Conservation (phyloP, 2,113 vertebrate species). For the Syngnathoides biaculeatus region DNA sequence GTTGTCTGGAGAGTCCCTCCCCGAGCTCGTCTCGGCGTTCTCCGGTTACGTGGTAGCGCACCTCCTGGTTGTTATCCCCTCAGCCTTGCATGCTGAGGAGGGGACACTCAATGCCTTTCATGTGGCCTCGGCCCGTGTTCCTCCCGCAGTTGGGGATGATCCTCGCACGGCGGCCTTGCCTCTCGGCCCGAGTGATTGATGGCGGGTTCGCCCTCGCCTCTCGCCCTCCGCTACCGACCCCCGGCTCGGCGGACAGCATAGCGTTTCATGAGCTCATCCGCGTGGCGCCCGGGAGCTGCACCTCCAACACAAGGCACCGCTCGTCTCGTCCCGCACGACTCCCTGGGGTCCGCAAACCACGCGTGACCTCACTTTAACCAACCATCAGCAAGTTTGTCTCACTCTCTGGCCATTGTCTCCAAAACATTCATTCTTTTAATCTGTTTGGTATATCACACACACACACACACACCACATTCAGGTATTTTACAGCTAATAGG, state of each 20-base stretch:
- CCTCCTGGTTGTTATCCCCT: constrained; percentile 86
- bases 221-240: constrained; percentile 69
- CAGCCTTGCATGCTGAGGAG: constrained; percentile 50
- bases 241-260: constrained; percentile 70
- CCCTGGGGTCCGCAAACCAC: constrained; percentile 67
- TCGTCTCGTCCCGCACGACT: constrained; percentile 64
- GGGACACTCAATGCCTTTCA: constrained; percentile 78
- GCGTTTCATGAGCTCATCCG: constrained; percentile 82
- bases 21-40: constrained; percentile 61
- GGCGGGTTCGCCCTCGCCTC: constrained; percentile 72
- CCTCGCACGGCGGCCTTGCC: constrained; percentile 38
- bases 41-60: constrained; percentile 85
- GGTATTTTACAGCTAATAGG: too few relatives aligned
- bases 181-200: constrained; percentile 81
- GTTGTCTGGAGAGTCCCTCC: constrained; percentile 40
- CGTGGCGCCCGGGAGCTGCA: constrained; percentile 80
- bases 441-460: too few relatives aligned
- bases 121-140: constrained; percentile 77
- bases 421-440: too few relatives aligned
- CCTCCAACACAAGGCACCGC: constrained; percentile 75
- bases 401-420: constrained; percentile 46
- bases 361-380: constrained; percentile 58
- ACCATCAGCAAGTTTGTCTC: constrained; percentile 33
- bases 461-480: too few relatives aligned
- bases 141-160: constrained; percentile 55